These are phyloP conservation scores for Heliangelus exortis DNA, from an alignment of 2,797 vertebrate species.

Conservation along the genomic window DNA sequence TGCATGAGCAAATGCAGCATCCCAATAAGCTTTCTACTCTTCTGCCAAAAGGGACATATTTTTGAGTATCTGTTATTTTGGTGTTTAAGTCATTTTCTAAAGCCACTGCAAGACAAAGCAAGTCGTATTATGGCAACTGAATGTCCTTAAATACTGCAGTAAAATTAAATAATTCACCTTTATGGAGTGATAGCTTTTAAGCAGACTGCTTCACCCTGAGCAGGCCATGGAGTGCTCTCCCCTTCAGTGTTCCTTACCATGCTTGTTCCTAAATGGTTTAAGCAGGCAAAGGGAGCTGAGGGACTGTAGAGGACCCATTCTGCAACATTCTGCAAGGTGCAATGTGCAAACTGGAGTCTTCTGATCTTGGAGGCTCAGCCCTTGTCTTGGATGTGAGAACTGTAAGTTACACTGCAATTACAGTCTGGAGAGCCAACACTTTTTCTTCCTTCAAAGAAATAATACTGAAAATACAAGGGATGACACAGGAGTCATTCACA, in stretches of 20 bases:
- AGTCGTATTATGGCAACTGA: background rate
- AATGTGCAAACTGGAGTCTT: background rate
- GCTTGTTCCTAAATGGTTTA: background rate
- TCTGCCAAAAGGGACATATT: slow-evolving; percentile 16
- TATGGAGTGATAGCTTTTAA: background rate
- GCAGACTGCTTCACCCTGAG: accelerated
- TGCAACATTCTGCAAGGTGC: background rate
- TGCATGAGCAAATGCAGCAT: slow-evolving; percentile 42
- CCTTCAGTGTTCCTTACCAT: accelerated
- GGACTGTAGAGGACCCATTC: background rate
- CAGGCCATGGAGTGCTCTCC: background rate
- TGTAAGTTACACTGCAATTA: background rate
- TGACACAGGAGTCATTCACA: background rate
- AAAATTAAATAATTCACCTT: background rate
- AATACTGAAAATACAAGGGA: background rate
- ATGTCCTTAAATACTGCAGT: background rate
- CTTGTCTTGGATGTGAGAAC: background rate
- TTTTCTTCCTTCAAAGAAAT: slow-evolving; percentile 84
- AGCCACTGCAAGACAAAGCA: slow-evolving; percentile 15
- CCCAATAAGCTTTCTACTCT: slow-evolving; percentile 31
- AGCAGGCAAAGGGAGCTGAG: background rate
- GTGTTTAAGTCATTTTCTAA: slow-evolving; percentile 50
- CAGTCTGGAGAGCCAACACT: slow-evolving; percentile 51
- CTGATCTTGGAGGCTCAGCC: background rate
- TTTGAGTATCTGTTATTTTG: slow-evolving; percentile 17